Percentiles rank a stretch among this genome's conserved stretches.
Conservation (phyloP, 2,113 vertebrate species). For the Pampusana beccarii region DNA sequence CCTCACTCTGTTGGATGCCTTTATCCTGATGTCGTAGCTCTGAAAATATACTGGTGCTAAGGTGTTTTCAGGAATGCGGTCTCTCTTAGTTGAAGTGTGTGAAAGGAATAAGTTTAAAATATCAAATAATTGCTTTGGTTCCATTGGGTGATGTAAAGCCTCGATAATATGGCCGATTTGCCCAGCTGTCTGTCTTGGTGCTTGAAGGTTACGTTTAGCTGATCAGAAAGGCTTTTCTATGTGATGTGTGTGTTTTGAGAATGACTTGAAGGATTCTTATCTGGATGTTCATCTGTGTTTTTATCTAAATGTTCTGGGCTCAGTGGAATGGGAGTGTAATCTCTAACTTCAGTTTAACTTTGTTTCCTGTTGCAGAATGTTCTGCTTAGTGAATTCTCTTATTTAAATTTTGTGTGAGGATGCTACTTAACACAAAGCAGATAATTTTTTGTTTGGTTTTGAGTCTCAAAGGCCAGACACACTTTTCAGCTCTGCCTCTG, state of each 20-base stretch:
- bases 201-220: neutral
- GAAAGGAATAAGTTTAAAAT: neutral
- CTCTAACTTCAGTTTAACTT: neutral
- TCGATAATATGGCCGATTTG: neutral
- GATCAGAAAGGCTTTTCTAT: neutral
- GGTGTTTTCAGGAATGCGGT: neutral
- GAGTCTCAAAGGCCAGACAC: neutral
- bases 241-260: neutral
- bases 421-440: neutral
- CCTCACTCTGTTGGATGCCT: neutral
- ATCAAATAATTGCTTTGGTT: neutral
- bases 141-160: neutral
- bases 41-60: neutral
- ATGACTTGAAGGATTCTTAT: neutral
- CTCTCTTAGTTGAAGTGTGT: neutral
- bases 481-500: neutral
- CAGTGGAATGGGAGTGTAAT: neutral
- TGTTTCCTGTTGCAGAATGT: neutral
- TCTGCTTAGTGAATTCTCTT: neutral
- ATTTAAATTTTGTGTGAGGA: neutral
- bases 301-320: neutral
- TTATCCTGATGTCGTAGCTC: neutral
- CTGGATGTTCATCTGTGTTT: neutral
- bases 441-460: neutral
- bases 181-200: neutral